Conservation (phyloP, 1,140 invertebrate species). For the Heterodera carotae region DNA sequence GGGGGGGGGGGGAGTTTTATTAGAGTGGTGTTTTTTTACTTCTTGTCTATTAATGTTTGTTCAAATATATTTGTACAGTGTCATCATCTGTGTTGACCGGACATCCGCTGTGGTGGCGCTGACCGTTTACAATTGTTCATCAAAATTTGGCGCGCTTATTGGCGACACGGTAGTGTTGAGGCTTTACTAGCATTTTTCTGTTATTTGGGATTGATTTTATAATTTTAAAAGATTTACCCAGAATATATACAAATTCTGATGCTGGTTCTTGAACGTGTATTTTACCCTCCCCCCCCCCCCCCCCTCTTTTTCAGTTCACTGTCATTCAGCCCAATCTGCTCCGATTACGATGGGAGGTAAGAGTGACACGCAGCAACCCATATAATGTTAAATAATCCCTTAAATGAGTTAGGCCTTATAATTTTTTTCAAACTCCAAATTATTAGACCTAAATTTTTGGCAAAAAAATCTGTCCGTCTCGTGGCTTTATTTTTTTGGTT, state of each 20-base stretch:
- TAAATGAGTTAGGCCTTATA: neutral
- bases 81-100: constrained; percentile 29
- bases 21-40: too few species aligned
- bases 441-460: too few species aligned
- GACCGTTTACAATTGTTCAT: constrained; percentile 39
- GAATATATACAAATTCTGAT: too few species aligned
- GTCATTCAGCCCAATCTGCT: neutral
- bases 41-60: neutral
- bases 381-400: too few species aligned
- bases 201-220: too few species aligned
- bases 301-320: neutral
- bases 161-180: constrained; percentile 15
- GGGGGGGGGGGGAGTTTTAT: too few species aligned
- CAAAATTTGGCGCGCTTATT: constrained; percentile 29
- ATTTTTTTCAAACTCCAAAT: neutral
- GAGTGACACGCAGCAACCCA: neutral
- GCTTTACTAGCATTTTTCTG: too few species aligned
- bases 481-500: too few species aligned
- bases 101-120: constrained; percentile 23
- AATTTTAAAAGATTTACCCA: too few species aligned
- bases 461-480: too few species aligned
- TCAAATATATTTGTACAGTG: constrained; percentile 1
- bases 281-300: too few species aligned
- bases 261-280: too few species aligned
- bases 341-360: neutral